Percentiles rank a stretch among this genome's conserved stretches.
These are phyloP conservation scores for Anarhynchus alexandrinus DNA, from an alignment of 2,113 vertebrate species.

Conservation along the genomic window DNA sequence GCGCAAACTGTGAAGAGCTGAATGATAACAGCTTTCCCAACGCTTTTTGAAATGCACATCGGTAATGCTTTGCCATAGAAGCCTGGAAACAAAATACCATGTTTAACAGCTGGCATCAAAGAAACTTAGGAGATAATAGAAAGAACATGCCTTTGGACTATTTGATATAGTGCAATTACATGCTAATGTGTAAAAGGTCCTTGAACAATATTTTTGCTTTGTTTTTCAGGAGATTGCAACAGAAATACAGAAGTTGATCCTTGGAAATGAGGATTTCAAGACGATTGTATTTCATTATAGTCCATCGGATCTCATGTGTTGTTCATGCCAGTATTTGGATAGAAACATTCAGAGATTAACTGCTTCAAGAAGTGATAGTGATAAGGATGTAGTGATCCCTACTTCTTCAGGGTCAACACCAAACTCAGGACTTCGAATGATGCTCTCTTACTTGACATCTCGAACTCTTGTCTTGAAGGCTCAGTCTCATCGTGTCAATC, in stretches of 20 bases:
- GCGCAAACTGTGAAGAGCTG: not conserved
- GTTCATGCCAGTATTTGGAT: not conserved
- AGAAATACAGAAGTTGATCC: not conserved
- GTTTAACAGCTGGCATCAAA: not conserved
- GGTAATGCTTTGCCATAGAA: not conserved
- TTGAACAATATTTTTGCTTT: not conserved
- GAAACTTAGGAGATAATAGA: not conserved
- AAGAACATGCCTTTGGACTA: not conserved
- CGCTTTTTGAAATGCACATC: not conserved
- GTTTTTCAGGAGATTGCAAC: not conserved
- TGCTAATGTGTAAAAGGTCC: not conserved
- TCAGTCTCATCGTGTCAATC: rapidly evolving
- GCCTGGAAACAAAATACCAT: not conserved
- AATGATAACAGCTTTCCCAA: not conserved
- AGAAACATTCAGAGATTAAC: not conserved
- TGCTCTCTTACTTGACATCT: not conserved
- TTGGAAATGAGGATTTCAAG: not conserved
- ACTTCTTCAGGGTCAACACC: not conserved
- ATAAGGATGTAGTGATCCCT: not conserved
- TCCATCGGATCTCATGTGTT: not conserved
- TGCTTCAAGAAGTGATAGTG: not conserved
- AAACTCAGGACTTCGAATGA: not conserved
- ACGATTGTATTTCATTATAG: not conserved
- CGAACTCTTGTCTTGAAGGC: not conserved
- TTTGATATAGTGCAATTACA: not conserved